Conservation (phyloP, 2,113 vertebrate species). For the Leptosomus discolor region DNA sequence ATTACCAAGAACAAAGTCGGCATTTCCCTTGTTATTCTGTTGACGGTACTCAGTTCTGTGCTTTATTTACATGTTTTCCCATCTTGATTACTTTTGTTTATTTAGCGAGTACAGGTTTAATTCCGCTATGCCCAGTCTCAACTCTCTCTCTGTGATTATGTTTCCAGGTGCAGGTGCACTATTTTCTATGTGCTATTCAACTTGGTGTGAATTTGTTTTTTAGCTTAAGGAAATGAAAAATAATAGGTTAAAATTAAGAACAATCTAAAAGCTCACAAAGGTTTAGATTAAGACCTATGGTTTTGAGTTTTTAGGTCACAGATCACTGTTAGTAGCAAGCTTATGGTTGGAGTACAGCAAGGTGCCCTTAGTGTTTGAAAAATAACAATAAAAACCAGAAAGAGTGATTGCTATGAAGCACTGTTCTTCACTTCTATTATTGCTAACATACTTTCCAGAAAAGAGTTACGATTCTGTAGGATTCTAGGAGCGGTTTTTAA, state of each 20-base stretch:
- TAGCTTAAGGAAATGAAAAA: neutral
- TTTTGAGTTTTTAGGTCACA: neutral
- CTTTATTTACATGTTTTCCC: constrained; percentile 17
- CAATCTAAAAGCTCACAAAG: neutral
- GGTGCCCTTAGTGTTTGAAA: neutral
- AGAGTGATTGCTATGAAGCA: neutral
- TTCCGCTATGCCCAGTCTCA: neutral
- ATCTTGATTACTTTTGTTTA: constrained; percentile 25
- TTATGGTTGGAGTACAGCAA: neutral
- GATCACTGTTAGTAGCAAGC: neutral
- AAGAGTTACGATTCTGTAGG: neutral
- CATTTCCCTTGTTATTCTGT: neutral
- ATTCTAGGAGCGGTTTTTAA: neutral
- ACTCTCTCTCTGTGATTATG: neutral
- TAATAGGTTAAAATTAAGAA: neutral
- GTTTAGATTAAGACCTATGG: neutral
- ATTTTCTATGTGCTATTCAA: neutral
- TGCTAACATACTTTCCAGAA: neutral
- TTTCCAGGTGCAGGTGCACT: neutral
- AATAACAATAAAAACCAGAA: neutral
- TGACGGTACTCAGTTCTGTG: neutral
- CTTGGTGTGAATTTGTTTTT: neutral
- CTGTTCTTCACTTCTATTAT: neutral
- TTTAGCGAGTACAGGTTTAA: neutral
- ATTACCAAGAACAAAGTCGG: neutral